A percentile compares a stretch with the other conserved stretches of the same genome.
Evolutionary conservation across 2,888 invertebrate genomes (phyloP).

Genomic region (Oxystoma pomonae): DNA sequence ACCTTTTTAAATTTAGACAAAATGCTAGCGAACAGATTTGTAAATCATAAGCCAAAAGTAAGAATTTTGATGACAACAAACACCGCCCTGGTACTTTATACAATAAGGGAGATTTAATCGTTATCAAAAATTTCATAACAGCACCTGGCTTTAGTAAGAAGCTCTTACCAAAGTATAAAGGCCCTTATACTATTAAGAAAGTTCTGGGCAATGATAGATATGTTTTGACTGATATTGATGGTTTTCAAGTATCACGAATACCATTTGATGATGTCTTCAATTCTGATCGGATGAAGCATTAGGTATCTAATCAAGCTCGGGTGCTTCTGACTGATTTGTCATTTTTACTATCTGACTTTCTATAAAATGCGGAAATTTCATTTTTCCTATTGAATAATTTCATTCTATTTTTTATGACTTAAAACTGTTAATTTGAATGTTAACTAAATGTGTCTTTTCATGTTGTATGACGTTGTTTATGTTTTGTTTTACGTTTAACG

Average conservation of each 20-base stretch:
- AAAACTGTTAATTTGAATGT: too few species aligned
- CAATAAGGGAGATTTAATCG: conserved; percentile 26
- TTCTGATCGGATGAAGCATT: conserved; percentile 23
- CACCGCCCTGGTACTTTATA: conserved; percentile 26
- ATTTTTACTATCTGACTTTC: too few species aligned
- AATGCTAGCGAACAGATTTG: conserved; percentile 22
- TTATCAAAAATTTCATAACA: conserved; percentile 25
- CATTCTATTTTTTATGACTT: too few species aligned
- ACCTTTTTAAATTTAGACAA: conserved; percentile 22
- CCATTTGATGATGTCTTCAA: conserved; percentile 18
- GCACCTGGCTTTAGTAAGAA: conserved; percentile 29
- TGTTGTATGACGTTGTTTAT: too few species aligned
- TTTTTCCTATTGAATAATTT: too few species aligned
- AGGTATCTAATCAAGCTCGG: too few species aligned
- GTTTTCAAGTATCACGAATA: conserved; percentile 26
- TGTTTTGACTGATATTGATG: conserved; percentile 26
- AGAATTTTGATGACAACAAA: conserved; percentile 29
- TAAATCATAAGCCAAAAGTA: conserved; percentile 27
- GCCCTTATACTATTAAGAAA: conserved; percentile 24
- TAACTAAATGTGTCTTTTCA: too few species aligned
- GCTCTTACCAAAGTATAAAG: conserved; percentile 27
- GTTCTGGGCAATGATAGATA: conserved; percentile 26
- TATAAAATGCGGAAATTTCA: too few species aligned
- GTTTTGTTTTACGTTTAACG: too few species aligned
- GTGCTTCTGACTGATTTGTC: too few species aligned